Conservation (phyloP, 2,113 vertebrate species). For the Corapipo altera region DNA sequence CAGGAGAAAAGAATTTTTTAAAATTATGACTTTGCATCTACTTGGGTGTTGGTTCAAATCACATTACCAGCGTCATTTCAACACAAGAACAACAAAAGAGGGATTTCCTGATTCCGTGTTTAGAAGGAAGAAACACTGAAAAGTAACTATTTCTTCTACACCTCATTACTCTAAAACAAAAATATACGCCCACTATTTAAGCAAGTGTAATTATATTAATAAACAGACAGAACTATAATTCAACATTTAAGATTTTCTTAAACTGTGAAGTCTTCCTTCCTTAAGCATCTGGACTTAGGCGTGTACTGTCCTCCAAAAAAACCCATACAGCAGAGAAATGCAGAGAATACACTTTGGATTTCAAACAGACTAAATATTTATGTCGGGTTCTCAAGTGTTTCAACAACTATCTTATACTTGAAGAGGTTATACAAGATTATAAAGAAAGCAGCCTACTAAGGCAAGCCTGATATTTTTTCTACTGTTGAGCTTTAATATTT, state of each 20-base stretch:
- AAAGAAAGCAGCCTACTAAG: neutral
- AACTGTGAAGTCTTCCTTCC: neutral
- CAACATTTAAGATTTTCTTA: neutral
- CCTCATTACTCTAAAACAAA: neutral
- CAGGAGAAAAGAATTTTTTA: neutral
- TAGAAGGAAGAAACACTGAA: neutral
- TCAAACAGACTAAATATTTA: slow-evolving; percentile 33
- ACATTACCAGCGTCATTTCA: rapidly evolving
- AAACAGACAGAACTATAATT: neutral
- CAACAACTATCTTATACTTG: neutral
- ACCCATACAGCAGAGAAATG: neutral
- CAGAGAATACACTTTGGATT: neutral
- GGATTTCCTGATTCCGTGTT: slow-evolving; percentile 3
- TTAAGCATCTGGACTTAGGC: neutral
- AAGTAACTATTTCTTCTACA: neutral
- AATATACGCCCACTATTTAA: neutral
- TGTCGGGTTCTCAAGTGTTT: neutral
- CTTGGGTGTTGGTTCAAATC: neutral
- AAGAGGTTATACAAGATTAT: neutral
- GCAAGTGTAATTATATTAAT: neutral
- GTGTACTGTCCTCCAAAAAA: neutral
- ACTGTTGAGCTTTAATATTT: neutral
- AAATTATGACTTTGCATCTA: neutral
- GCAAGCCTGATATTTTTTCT: neutral
- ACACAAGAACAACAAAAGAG: neutral